Percentiles rank a stretch among this genome's conserved stretches.
Evolutionary conservation across 2,113 vertebrate genomes (phyloP).

Genomic region (Oreotragus oreotragus): DNA sequence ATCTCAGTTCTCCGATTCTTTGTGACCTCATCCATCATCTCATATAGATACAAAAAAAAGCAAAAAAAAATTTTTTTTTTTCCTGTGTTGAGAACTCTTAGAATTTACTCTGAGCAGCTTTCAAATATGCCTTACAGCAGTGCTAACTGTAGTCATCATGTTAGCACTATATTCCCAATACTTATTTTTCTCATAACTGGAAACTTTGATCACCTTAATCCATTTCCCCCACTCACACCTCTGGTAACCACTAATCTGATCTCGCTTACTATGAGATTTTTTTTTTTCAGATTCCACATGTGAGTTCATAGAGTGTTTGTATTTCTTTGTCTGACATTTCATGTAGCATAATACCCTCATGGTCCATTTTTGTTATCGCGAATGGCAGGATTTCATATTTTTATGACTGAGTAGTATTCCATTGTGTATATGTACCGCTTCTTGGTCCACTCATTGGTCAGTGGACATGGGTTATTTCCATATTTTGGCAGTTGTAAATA

Average conservation of each 20-base stretch:
- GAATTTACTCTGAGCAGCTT: background rate
- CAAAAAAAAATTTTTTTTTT: background rate
- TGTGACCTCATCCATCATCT: background rate
- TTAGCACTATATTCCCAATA: background rate
- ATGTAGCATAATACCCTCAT: background rate
- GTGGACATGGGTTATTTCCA: background rate
- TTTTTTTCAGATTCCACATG: background rate
- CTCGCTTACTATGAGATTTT: background rate
- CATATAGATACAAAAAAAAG: background rate
- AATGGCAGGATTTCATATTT: background rate
- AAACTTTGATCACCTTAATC: background rate
- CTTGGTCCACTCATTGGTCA: background rate
- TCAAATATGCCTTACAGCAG: background rate
- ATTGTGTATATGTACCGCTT: background rate
- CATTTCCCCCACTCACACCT: background rate
- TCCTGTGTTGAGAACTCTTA: background rate
- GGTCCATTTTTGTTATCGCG: background rate
- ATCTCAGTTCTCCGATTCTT: background rate
- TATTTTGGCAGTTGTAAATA: background rate
- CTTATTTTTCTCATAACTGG: background rate
- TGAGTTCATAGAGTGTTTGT: background rate
- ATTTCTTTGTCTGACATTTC: background rate
- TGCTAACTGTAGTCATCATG: background rate
- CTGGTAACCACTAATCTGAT: background rate
- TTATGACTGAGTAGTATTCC: background rate